Percentiles rank a stretch among this genome's conserved stretches.
phyloP scores from a whole-genome alignment of 2,888 invertebrate genomes.

The Osmoderma eremita region DNA sequence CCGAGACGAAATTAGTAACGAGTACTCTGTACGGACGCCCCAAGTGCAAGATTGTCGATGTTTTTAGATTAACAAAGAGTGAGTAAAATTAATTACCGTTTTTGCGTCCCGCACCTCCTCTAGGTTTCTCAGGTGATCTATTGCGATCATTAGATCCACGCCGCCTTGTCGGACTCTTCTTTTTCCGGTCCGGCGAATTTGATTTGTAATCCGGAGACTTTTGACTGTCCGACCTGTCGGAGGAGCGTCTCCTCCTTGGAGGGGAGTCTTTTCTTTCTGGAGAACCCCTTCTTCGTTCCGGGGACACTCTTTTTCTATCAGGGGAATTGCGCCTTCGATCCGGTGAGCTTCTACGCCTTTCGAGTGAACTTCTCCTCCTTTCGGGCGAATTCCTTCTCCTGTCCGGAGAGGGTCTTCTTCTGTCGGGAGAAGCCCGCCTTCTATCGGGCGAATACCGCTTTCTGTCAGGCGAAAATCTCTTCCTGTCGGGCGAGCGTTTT shows the following conservation, averaged over 20 bases:
- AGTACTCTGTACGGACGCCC: constrained; percentile 74
- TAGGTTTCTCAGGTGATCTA: constrained; percentile 28
- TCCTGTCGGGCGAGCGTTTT: constrained; percentile 32
- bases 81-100: constrained; percentile 43
- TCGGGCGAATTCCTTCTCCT: constrained; percentile 44
- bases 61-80: constrained; percentile 57
- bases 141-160: constrained; percentile 18
- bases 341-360: constrained; percentile 43
- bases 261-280: constrained; percentile 43
- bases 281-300: constrained; percentile 42
- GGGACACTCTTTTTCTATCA: constrained; percentile 40
- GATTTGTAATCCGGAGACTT: constrained; percentile 42
- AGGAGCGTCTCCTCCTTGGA: constrained; percentile 37
- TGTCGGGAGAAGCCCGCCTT: constrained; percentile 22
- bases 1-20: constrained; percentile 72
- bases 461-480: constrained; percentile 40
- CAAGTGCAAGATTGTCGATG: constrained; percentile 82
- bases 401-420: constrained; percentile 40
- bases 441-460: constrained; percentile 42
- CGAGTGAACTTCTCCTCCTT: constrained; percentile 34
- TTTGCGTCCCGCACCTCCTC: constrained; percentile 27
- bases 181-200: constrained; percentile 27
- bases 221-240: constrained; percentile 38
- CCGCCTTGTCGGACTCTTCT: constrained; percentile 11
- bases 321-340: constrained; percentile 39